Evolutionary conservation across 2,113 vertebrate genomes (phyloP).

Genomic region (Poicephalus meyeri): DNA sequence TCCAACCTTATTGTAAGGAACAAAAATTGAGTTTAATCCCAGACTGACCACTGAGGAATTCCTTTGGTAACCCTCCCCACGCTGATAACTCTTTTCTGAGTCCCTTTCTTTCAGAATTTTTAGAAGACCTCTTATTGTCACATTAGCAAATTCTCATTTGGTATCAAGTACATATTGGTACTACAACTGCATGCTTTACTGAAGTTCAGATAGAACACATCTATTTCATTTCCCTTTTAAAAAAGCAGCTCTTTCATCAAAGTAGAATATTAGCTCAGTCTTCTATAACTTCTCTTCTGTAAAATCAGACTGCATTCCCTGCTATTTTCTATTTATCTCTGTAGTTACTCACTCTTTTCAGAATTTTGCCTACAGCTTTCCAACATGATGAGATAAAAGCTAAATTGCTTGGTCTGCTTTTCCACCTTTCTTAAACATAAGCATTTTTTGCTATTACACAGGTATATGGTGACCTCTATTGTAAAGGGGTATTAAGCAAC

Average conservation of each 20-base stretch:
- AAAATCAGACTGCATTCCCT: background rate
- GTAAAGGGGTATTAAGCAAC: background rate
- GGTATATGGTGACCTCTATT: background rate
- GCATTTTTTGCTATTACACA: background rate
- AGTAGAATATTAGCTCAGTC: background rate
- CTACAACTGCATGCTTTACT: background rate
- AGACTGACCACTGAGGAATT: background rate
- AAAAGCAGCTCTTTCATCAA: background rate
- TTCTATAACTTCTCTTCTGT: background rate
- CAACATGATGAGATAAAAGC: background rate
- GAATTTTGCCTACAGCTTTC: background rate
- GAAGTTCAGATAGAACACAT: background rate
- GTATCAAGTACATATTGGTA: background rate
- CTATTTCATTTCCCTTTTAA: background rate
- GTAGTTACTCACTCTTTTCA: background rate
- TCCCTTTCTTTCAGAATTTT: background rate
- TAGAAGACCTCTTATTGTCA: background rate
- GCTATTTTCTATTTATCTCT: background rate
- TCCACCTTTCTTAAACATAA: background rate
- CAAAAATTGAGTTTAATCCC: background rate
- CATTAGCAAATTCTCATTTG: background rate
- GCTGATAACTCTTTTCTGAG: background rate
- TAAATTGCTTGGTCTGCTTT: background rate
- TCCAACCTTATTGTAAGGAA: background rate
- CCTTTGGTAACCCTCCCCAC: background rate